Evolutionary conservation across 2,888 invertebrate species (phyloP).

Genomic region (Anoplius nigerrimus): DNA sequence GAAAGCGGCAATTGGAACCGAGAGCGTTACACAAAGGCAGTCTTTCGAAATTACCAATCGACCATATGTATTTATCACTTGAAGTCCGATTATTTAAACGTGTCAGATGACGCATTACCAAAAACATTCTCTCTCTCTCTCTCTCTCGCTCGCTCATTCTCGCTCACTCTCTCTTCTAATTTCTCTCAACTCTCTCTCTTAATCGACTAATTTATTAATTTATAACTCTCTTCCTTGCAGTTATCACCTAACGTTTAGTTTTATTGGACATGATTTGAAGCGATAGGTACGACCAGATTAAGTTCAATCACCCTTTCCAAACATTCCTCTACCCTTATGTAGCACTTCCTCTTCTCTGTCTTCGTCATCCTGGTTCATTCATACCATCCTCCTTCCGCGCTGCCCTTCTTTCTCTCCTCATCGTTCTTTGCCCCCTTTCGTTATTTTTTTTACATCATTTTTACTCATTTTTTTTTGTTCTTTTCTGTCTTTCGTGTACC

Average conservation of each 20-base stretch:
- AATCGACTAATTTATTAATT: background rate
- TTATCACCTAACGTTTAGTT: constrained; percentile 21
- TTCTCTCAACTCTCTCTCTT: too few relatives aligned
- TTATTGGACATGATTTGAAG: constrained; percentile 19
- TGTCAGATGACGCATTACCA: too few relatives aligned
- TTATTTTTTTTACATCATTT: constrained; percentile 23
- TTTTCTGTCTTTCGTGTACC: constrained; percentile 57
- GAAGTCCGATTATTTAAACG: too few relatives aligned
- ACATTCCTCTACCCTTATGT: background rate
- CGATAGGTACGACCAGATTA: constrained; percentile 20
- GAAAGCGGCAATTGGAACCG: constrained; percentile 15
- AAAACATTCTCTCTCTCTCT: background rate
- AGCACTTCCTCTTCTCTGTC: constrained; percentile 28
- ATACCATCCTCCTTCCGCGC: too few relatives aligned
- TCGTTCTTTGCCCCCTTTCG: constrained; percentile 8
- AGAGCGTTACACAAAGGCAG: constrained; percentile 14
- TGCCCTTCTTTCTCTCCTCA: constrained; percentile 22
- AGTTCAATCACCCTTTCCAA: constrained; percentile 8
- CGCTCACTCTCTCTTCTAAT: background rate
- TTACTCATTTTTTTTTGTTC: too few relatives aligned
- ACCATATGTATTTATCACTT: background rate
- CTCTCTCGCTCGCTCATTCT: background rate
- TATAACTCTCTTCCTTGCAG: too few relatives aligned
- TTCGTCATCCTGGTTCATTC: too few relatives aligned
- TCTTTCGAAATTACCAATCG: background rate